Base-by-base conservation (phyloP, 2,888 invertebrate species). In the Lamellibrachia satsuma region DNA sequence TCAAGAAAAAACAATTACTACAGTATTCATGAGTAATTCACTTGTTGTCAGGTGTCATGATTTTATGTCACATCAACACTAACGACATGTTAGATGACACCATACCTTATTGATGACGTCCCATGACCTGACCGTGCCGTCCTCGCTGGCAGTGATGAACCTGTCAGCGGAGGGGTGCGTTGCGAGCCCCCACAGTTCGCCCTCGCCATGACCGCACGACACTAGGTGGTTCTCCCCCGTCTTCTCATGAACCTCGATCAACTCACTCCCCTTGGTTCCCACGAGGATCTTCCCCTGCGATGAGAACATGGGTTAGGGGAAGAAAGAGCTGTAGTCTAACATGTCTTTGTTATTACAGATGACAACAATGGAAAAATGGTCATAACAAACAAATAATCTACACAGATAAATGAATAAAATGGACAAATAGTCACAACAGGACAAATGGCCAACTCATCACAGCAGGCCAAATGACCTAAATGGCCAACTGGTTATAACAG, bases 171-270 rank as follows among this genome's bases (percentile, higher is more conserved):
- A 93, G 8, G 96, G 96, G 93, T 96, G 96, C 91, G 95, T 93
- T 92, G 96, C 95, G 92, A 96, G 94, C 1, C 96, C 96, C 96
- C 96, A 96, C 55, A 96, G 95, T 93, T 96, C 96, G 2, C 96
- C 96, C 93, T 96, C 96, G 7, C 95, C 95, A 94, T 96, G 96
- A 2, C 96, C 96, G 57, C 95, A 95, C 22, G 96, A 94, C 90
- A 96, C 93, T 39, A 95, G 93, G 90, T 95, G 94, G 9, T 94
- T 92, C 6, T 94, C 95, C 11, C 96, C 96, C 92, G 95, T 94
- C 94, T 96, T 96, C 94, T 96, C 96, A 52, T 95, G 95, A 27
- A 96, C 95, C 94, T 96, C 96, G 22, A 96, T 92, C 6, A 96
- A 94, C 93, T 95, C 95, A 94, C 96, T 96, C 93, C 95, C 95